Conservation (phyloP, 2,888 invertebrate genomes). For the Pristionchus maxplancki region DNA sequence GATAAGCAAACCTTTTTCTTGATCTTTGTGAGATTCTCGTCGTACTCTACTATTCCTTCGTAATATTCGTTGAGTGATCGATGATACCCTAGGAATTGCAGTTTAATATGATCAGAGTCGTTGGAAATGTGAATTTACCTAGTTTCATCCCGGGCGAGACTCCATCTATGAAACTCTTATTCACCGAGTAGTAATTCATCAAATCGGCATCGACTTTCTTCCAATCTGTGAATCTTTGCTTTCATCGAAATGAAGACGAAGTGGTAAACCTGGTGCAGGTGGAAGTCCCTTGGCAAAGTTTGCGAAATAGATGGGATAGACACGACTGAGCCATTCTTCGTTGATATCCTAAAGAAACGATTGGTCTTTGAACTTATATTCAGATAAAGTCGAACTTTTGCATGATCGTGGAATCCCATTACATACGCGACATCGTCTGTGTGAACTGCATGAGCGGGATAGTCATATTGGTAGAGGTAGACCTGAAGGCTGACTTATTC, state of each 20-base stretch:
- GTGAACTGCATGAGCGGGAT: background rate
- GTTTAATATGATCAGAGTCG: too few species aligned
- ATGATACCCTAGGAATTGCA: conserved; percentile 21
- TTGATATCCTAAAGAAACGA: background rate
- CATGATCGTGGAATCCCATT: conserved; percentile 9
- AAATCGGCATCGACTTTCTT: background rate
- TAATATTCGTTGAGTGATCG: background rate
- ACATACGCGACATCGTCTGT: background rate
- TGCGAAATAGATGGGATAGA: background rate
- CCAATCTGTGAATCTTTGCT: background rate
- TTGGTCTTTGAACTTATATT: too few species aligned
- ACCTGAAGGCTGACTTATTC: too few species aligned
- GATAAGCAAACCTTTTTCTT: conserved; percentile 46
- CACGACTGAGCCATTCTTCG: conserved; percentile 25
- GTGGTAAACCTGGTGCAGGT: background rate
- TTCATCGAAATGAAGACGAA: too few species aligned
- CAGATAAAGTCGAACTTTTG: background rate
- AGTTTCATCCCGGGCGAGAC: background rate
- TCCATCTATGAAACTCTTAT: background rate
- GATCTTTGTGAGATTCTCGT: background rate
- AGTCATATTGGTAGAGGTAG: conserved; percentile 3
- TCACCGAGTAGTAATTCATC: background rate
- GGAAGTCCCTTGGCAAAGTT: conserved; percentile 14
- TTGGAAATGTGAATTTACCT: too few species aligned
- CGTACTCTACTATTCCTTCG: background rate